These are phyloP conservation scores for Fabriciana adippe DNA, from an alignment of 2,888 invertebrate genomes.

Conservation along the genomic window DNA sequence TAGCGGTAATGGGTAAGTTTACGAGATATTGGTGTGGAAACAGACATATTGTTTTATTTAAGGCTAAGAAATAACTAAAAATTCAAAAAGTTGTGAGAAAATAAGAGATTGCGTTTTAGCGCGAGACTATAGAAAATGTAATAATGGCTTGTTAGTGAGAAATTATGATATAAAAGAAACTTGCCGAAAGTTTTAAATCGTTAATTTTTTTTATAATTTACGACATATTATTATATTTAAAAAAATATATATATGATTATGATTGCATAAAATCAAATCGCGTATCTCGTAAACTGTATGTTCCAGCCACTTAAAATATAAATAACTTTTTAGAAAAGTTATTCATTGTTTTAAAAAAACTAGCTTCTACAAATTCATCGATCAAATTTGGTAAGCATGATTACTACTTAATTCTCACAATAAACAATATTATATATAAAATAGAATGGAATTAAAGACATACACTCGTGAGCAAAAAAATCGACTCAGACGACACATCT, in stretches of 20 bases:
- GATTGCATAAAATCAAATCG: background rate
- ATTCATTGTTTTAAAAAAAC: conserved; percentile 2
- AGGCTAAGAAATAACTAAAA: background rate
- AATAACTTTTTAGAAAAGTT: conserved; percentile 18
- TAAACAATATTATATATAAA: background rate
- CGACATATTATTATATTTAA: background rate
- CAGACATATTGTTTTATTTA: too few species aligned
- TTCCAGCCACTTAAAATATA: conserved; percentile 20
- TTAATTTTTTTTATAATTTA: background rate
- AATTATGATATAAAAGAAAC: background rate
- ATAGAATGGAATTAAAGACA: background rate
- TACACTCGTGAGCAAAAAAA: too few species aligned
- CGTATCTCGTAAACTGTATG: conserved; percentile 32
- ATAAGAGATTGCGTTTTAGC: too few species aligned
- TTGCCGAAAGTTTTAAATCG: background rate
- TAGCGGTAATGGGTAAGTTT: conserved; percentile 43
- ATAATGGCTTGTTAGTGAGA: too few species aligned
- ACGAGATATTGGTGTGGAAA: conserved; percentile 27
- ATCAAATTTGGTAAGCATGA: conserved; percentile 20
- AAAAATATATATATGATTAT: background rate
- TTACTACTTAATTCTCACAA: conserved; percentile 4
- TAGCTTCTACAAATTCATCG: conserved; percentile 14
- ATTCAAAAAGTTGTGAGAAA: background rate
- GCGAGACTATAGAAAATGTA: too few species aligned
- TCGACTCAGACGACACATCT: too few species aligned